Evolutionary conservation across 2,113 vertebrate species (phyloP).

Genomic region (Madoqua kirkii): DNA sequence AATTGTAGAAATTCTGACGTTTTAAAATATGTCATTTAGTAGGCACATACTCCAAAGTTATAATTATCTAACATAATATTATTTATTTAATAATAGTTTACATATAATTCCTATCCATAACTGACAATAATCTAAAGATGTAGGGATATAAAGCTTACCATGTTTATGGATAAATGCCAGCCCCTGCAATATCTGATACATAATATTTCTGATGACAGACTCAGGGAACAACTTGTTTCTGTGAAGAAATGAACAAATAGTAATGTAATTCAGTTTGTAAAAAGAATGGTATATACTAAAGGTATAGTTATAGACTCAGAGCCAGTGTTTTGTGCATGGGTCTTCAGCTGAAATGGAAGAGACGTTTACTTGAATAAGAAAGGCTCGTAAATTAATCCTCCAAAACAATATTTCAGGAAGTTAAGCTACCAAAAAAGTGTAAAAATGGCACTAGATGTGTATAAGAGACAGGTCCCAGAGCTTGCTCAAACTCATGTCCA

Average conservation of each 20-base stretch:
- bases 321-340: not conserved
- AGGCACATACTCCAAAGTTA: not conserved
- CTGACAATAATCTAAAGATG: not conserved
- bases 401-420: not conserved
- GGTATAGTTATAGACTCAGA: not conserved
- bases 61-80: not conserved
- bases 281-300: not conserved
- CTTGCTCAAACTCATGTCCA: too few relatives aligned
- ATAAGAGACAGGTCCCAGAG: too few relatives aligned
- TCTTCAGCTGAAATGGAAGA: not conserved
- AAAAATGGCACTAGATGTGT: too few relatives aligned
- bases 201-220: slow-evolving; percentile 98
- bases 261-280: not conserved
- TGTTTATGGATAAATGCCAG: slow-evolving; percentile 98
- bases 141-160: slow-evolving; percentile 84
- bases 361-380: not conserved
- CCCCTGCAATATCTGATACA: slow-evolving; percentile 98
- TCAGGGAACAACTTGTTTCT: slow-evolving; percentile 98
- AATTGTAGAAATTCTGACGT: not conserved
- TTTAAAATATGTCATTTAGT: not conserved
- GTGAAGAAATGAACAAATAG: slow-evolving; percentile 82
- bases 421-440: slow-evolving; percentile 2
- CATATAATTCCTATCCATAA: not conserved
- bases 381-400: not conserved
- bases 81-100: not conserved